Evolutionary conservation across 2,797 vertebrate species (phyloP).

Genomic region (Schizothorax lantsangensis): DNA sequence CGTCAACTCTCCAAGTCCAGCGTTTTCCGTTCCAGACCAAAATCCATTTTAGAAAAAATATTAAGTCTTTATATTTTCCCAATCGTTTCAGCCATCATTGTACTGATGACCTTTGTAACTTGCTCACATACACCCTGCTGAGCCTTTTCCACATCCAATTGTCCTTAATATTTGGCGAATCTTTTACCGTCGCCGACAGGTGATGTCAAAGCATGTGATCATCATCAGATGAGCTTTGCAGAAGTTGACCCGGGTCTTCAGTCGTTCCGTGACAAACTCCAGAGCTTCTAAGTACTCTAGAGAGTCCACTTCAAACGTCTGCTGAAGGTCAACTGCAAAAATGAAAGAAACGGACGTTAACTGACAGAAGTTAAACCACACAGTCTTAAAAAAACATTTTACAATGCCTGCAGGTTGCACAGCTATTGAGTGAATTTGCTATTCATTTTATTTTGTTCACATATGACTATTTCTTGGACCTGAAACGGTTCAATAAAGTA

Average conservation of each 20-base stretch:
- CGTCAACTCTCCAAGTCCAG: slow-evolving; percentile 30
- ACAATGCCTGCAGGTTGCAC: neutral
- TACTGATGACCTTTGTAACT: slow-evolving; percentile 24
- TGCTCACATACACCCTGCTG: slow-evolving; percentile 22
- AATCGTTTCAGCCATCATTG: slow-evolving; percentile 35
- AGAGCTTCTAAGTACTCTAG: slow-evolving; percentile 95
- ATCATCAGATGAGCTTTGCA: slow-evolving; percentile 99
- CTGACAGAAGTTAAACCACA: neutral
- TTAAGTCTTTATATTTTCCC: slow-evolving; percentile 30
- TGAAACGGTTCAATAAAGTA: neutral
- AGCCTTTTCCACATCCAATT: slow-evolving; percentile 44
- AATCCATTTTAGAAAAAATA: slow-evolving; percentile 58
- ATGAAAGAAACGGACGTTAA: neutral
- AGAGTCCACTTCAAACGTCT: slow-evolving; percentile 92
- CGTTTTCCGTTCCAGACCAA: slow-evolving; percentile 48
- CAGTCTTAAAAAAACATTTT: neutral
- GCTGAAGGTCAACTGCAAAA: slow-evolving; percentile 89
- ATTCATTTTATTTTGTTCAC: neutral
- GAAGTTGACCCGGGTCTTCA: slow-evolving; percentile 96
- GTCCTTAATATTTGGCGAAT: slow-evolving; percentile 16
- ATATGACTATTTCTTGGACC: neutral
- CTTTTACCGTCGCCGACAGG: slow-evolving; percentile 87
- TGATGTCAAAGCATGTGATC: slow-evolving; percentile 98
- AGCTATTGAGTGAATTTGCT: neutral
- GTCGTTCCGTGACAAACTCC: slow-evolving; percentile 90